phyloP scores from a whole-genome alignment of 1,140 invertebrate genomes.

The Venturia canescens region DNA sequence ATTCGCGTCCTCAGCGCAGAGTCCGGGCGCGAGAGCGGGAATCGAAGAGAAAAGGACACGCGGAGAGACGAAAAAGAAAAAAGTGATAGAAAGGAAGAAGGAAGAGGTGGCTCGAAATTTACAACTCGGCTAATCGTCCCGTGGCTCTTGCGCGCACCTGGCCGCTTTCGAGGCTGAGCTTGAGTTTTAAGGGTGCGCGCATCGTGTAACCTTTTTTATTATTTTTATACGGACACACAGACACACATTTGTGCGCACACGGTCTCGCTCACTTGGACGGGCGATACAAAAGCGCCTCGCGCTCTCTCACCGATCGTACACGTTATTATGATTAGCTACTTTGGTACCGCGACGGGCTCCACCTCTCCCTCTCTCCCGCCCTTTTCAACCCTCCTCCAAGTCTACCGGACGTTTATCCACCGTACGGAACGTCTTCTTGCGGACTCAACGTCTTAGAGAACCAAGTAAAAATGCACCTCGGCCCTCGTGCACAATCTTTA shows the following conservation, averaged over 20 bases:
- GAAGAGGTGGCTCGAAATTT: constrained; percentile 42
- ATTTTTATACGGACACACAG: background rate
- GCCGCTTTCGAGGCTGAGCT: constrained; percentile 26
- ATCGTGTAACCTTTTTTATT: constrained; percentile 9
- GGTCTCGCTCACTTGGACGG: background rate
- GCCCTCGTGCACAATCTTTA: background rate
- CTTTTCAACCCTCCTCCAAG: constrained; percentile 15
- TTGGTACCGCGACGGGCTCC: constrained; percentile 59
- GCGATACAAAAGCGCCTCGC: constrained; percentile 17
- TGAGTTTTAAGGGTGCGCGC: constrained; percentile 12
- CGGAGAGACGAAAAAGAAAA: background rate
- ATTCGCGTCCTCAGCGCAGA: constrained; percentile 31
- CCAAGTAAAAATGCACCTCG: background rate
- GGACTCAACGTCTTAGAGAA: constrained; percentile 1
- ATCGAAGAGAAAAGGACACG: background rate
- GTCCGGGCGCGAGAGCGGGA: background rate
- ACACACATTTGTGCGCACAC: background rate
- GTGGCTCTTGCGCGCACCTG: constrained; percentile 50
- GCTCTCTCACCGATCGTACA: constrained; percentile 46
- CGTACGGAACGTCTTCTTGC: constrained; percentile 22
- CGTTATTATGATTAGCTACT: constrained; percentile 75
- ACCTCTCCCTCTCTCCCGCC: constrained; percentile 31
- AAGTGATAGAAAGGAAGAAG: background rate
- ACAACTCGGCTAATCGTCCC: constrained; percentile 54
- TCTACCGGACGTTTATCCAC: constrained; percentile 28